Base-by-base conservation (phyloP, 1,140 invertebrate genomes). In the Brachionus sp. region DNA sequence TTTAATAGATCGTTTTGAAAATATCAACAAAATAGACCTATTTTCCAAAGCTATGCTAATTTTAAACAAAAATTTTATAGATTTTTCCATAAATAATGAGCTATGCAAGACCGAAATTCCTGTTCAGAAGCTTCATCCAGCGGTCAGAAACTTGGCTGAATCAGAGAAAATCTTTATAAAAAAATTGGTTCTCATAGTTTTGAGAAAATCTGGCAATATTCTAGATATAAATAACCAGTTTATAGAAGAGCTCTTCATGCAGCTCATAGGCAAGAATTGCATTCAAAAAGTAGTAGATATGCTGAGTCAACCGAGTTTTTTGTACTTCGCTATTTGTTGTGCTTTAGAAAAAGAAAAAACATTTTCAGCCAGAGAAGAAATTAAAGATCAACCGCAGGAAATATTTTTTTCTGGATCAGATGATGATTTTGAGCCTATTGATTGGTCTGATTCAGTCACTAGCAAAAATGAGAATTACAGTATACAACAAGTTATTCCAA, bases 241-340 rank as follows among this genome's bases (percentile, higher is more conserved):
- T 62, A 5, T 80, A 12, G 77, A 80, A 16, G 77, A 80, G 19
- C 25, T 80, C 1, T 80, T 80, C 16, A 44, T 66, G 50, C 50
- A 80, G 35, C 29, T 80, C 4, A 62, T 80, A 5, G 77, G 77
- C 13, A 80, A 80, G 42, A 80, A 80, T 33, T 80, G 77, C 39
- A 6, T 80, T 39, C 33, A 80, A 44, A 80, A 29, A 9, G 9
- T 64, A n/a, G 50, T 80, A n/a, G 39, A 80, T 35, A 29, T 62
- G 7, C 2, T 80, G 0, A 62, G 16, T 12, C 16, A 62, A 42
- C 77, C 77, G 16, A 3, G 37, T 12, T 80, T 80, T 42, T n/a
- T 80, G 13, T 80, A 62, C 37, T 80, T 46, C 46, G 70, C 39
- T 5, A 25, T 75, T 13, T 75, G 70, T 12, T 44, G 39, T 25